Evolutionary conservation across 1,140 invertebrate species (phyloP).

Genomic region (Drosophila littoralis): DNA sequence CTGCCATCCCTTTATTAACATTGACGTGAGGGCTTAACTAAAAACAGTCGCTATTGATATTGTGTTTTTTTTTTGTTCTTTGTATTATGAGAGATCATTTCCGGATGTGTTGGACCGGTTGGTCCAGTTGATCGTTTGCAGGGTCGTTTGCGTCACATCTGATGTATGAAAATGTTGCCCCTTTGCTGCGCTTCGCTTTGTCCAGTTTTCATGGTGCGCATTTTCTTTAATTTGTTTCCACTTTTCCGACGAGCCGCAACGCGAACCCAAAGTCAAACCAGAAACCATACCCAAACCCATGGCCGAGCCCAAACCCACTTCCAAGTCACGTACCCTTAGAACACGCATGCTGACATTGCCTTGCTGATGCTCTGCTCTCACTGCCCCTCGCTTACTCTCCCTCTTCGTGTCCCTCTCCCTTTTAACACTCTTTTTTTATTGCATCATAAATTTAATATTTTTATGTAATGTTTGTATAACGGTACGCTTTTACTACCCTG

Average conservation of each 20-base stretch:
- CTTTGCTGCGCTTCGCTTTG: slow-evolving; percentile 26
- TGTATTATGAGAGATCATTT: slow-evolving; percentile 52
- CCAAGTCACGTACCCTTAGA: slow-evolving; percentile 46
- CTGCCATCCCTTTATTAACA: slow-evolving; percentile 67
- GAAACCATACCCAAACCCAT: neutral
- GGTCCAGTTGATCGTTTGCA: slow-evolving; percentile 45
- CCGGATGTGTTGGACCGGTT: slow-evolving; percentile 49
- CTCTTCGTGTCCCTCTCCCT: slow-evolving; percentile 24
- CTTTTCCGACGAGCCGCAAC: slow-evolving; percentile 20
- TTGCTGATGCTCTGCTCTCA: neutral
- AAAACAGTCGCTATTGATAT: slow-evolving; percentile 67
- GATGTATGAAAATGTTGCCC: slow-evolving; percentile 28
- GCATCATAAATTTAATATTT: slow-evolving; percentile 83
- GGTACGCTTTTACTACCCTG: slow-evolving; percentile 76
- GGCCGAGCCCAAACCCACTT: slow-evolving; percentile 31
- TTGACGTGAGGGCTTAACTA: slow-evolving; percentile 61
- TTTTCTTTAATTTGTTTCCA: slow-evolving; percentile 59
- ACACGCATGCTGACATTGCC: slow-evolving; percentile 57
- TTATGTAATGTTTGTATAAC: slow-evolving; percentile 83
- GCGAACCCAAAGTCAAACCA: neutral
- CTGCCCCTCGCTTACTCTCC: neutral
- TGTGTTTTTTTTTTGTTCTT: slow-evolving; percentile 32
- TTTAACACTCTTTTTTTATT: slow-evolving; percentile 81
- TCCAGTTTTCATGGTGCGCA: slow-evolving; percentile 58
- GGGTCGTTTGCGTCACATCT: slow-evolving; percentile 31